phyloP scores from a whole-genome alignment of 2,888 invertebrate genomes.

The Lithophane leautieri region DNA sequence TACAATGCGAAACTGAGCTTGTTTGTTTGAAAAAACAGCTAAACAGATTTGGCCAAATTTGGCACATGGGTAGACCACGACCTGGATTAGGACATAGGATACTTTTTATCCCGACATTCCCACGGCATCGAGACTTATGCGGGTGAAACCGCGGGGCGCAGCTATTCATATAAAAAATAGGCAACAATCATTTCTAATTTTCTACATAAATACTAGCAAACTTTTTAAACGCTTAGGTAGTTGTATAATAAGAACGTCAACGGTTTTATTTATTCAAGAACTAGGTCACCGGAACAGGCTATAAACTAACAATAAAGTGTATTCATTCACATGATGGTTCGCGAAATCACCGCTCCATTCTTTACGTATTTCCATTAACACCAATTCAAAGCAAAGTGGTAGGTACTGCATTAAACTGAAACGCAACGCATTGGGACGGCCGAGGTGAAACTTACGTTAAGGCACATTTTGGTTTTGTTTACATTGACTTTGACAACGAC shows the following conservation, averaged over 20 bases:
- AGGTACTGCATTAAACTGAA: constrained; percentile 24
- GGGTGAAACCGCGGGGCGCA: too few relatives aligned
- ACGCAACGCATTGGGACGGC: constrained; percentile 6
- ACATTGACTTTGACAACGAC: constrained; percentile 62
- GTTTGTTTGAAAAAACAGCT: too few relatives aligned
- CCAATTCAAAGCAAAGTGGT: constrained; percentile 20
- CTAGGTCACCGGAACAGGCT: constrained; percentile 62
- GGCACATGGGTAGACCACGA: too few relatives aligned
- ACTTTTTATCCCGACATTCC: too few relatives aligned
- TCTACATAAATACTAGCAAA: neutral
- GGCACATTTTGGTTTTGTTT: constrained; percentile 34
- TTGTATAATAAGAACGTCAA: neutral
- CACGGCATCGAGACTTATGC: too few relatives aligned
- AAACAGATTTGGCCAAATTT: too few relatives aligned
- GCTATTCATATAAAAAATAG: neutral
- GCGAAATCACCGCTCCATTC: constrained; percentile 36
- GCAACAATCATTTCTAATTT: neutral
- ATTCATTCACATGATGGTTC: constrained; percentile 47
- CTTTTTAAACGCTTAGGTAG: constrained; percentile 12
- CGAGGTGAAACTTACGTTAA: constrained; percentile 32
- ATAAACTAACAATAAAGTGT: constrained; percentile 47
- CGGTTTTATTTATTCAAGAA: constrained; percentile 48
- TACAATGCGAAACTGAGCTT: too few relatives aligned
- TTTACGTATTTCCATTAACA: constrained; percentile 30
- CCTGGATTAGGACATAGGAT: too few relatives aligned